Evolutionary conservation across 2,797 vertebrate species (phyloP).

Genomic region (Sorex maritimensis): DNA sequence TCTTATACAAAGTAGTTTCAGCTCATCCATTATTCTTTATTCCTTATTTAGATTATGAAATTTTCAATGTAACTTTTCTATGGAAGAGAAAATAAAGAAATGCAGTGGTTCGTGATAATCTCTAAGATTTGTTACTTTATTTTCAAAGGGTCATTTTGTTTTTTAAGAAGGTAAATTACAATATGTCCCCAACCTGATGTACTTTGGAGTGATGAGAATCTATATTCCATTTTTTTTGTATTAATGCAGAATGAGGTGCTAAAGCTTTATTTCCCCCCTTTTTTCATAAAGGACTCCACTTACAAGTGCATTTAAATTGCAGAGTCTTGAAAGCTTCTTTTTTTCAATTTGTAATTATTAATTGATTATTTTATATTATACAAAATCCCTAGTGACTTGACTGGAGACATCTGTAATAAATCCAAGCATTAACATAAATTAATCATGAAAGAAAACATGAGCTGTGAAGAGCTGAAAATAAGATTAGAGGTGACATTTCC

Average conservation of each 20-base stretch:
- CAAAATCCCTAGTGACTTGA: conserved; percentile 61
- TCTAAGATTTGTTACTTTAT: conserved; percentile 1
- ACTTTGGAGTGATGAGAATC: neutral
- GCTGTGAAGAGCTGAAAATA: conserved; percentile 79
- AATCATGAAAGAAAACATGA: conserved; percentile 73
- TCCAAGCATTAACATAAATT: conserved; percentile 78
- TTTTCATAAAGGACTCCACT: conserved; percentile 51
- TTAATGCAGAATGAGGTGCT: neutral
- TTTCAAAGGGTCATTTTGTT: conserved; percentile 33
- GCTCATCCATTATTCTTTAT: conserved; percentile 22
- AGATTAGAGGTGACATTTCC: conserved; percentile 79
- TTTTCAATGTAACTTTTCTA: conserved; percentile 73
- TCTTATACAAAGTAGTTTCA: conserved; percentile 37
- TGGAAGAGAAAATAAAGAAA: neutral
- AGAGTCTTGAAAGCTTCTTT: conserved; percentile 64
- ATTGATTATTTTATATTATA: conserved; percentile 72
- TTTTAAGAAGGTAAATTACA: conserved; percentile 8
- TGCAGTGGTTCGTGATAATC: neutral
- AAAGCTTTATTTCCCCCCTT: neutral
- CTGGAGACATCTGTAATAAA: conserved; percentile 68
- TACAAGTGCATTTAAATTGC: neutral
- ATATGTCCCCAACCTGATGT: neutral
- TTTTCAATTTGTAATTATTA: conserved; percentile 66
- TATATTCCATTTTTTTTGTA: neutral
- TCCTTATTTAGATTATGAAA: conserved; percentile 57